Base-by-base conservation (phyloP, 1,140 invertebrate species). In the Leptoteleia sp. region DNA sequence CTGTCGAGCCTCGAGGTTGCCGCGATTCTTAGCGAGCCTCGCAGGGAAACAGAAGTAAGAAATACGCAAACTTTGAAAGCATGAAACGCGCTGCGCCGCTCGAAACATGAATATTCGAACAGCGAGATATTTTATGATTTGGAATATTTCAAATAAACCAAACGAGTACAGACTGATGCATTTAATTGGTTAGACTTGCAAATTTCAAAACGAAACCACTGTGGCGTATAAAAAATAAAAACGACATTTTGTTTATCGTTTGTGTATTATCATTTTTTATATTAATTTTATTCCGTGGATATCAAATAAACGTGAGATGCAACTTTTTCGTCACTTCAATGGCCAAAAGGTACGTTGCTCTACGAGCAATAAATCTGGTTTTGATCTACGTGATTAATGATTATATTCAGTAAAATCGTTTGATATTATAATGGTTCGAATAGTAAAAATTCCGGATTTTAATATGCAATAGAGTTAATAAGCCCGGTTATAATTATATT, bases 61-160 rank as follows among this genome's bases (percentile, higher is more conserved):
- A 75, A 65, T 76, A 61, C 52, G 57, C 43, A 52, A 64, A 65
- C 4, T 70, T 76, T 62, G 54, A 62, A 19, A 52, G 19, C 54
- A 45, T n/a, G 54, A 37, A 62, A 45, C 31, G 16, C 62, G 52
- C 38, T 47, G 62, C 35, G 55, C 16, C 17, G 13, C 17, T 43
- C 35, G 16, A 62, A 62, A 54, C 75, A 71, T 71, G 65, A 77
- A 77, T 77, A 71, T 71, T 77, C 67, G 64, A 76, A 57, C 12
- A 57, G 43, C 48, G 45, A 76, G 35, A 48, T 57, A 61, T 55
- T 64, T 64, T 70, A 64, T 64, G 38, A 64, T 76, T 76, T 76
- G 17, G 42, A 70, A 70, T 55, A 59, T 70, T 70, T 29, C 50
- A 65, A 71, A 78, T 72, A 57, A 65, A 67, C 59, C 52, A 54